Evolutionary conservation across 2,113 vertebrate species (phyloP), one percentile per base, ranked within the genome.

Genomic region (Bufo bufo): DNA sequence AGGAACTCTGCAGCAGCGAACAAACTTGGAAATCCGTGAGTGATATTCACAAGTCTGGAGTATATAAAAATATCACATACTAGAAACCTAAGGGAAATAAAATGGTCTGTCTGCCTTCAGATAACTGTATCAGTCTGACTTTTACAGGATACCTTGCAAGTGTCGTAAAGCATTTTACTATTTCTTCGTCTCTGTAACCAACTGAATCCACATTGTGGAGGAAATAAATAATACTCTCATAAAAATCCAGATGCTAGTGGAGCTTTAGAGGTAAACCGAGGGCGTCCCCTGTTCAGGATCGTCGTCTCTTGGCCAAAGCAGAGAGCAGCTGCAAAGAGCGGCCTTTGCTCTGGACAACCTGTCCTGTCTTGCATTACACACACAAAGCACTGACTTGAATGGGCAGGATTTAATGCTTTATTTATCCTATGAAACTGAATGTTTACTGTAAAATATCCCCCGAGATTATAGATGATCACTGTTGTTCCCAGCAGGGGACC

Each of bases 1-100:
- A 66, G 69, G 87, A 90, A 71, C 85, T 92, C 13, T 47, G 74
- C 61, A 82, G 52, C 49, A 92, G 65, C 50, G 75, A 92, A 69
- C 88, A 85, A 4, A 89, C 81, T 54, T 92, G 89, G 90, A 93
- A 91, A 82, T 86, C 71, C 20, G 75, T 92, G 89, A 92, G 91
- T 90, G 43, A 65, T 23, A 63, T 19, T 47, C 16, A 54, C 13
- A 66, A 33, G 23, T 23, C 58, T 61, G 45, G 23, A 78, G 45
- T 33, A 33, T 33, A 33, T 33, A 33, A 33, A 33, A 33, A 33
- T 33, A 33, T 33, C 33, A 33, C 33, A 33, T 66, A 47, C 23
- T 58, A 33, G 6, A 58, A 81, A 4, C 0, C 33, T 59, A 19
- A 43, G n/a, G n/a, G n/a, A n/a, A n/a, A 54, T 80, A 17, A 58